Evolutionary conservation across 2,113 vertebrate species (phyloP), one percentile per base, ranked within the genome.

Genomic region (Spizaetus ornatus): DNA sequence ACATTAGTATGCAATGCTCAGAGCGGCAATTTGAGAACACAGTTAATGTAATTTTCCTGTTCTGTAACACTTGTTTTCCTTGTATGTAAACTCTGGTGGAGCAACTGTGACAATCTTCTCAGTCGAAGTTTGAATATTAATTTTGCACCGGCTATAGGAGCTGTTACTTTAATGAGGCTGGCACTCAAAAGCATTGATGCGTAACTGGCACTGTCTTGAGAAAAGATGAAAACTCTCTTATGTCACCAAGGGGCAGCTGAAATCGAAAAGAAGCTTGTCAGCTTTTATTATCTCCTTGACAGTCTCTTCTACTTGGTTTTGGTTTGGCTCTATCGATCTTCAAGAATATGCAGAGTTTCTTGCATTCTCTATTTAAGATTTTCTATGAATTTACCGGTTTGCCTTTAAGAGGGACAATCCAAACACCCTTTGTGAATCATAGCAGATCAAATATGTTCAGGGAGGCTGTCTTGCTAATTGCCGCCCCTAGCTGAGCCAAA

Each of bases 1-100:
- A 6, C 87, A 86, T 97, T 97, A 97, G 93, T 95, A 97, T 96
- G 97, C 95, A 92, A 63, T 84, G 78, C 87, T 96, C 79, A 96
- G 91, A 96, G 92, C 20, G 0, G 79, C 96, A 94, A 94, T 95
- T 96, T 96, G 95, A 94, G 84, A 85, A 97, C 91, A 88, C 80
- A 88, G 92, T 86, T 96, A 96, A 95, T 93, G 82, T 87, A 87
- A 96, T 96, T 96, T 97, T 92, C 90, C 86, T 90, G 90, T 97
- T 96, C 89, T 89, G 58, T 96, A 95, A 91, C 91, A 95, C 89
- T 95, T 93, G 85, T 95, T 94, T 94, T 96, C 82, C 96, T 89
- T 97, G 88, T 97, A 63, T 93, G 93, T 87, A 94, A 95, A 95
- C 95, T 97, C 77, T 83, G 52, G 88, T 74, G 90, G 78, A 96